These are phyloP conservation scores for Salvelinus alpinus DNA, from an alignment of 2,113 vertebrate genomes.

Conservation along the genomic window DNA sequence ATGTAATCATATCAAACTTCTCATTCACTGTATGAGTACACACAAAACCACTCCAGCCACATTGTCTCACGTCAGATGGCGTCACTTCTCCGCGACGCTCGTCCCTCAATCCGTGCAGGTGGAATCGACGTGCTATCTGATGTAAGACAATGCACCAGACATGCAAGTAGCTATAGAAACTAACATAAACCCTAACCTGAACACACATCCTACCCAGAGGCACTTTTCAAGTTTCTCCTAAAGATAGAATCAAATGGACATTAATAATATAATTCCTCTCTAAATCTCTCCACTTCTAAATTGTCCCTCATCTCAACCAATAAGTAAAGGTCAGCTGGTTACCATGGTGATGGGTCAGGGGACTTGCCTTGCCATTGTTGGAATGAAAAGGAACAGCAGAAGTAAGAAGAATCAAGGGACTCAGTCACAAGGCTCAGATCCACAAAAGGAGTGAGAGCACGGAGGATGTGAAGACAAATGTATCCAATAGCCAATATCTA, in stretches of 20 bases:
- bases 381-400: conserved; percentile 36
- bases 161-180: not conserved
- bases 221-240: not conserved
- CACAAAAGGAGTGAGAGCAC: conserved; percentile 33
- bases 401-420: conserved; percentile 43
- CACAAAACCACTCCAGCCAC: not conserved
- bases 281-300: no score
- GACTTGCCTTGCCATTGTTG: conserved; percentile 44
- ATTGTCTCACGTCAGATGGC: no score
- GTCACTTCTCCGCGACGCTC: no score
- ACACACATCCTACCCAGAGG: not conserved
- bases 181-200: not conserved
- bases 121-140: no score
- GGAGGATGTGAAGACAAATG: conserved; percentile 27
- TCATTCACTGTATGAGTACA: not conserved
- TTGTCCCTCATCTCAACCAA: not conserved
- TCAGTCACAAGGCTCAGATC: conserved; percentile 31
- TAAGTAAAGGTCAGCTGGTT: conserved; percentile 41
- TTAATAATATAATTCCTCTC: no score
- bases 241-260: not conserved
- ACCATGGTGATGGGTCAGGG: conserved; percentile 56
- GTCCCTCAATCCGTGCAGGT: no score
- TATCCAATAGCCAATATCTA: conserved; percentile 36
- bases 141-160: no score
- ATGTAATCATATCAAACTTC: not conserved